phyloP scores from a whole-genome alignment of 2,113 vertebrate genomes.

The Sprattus sprattus region DNA sequence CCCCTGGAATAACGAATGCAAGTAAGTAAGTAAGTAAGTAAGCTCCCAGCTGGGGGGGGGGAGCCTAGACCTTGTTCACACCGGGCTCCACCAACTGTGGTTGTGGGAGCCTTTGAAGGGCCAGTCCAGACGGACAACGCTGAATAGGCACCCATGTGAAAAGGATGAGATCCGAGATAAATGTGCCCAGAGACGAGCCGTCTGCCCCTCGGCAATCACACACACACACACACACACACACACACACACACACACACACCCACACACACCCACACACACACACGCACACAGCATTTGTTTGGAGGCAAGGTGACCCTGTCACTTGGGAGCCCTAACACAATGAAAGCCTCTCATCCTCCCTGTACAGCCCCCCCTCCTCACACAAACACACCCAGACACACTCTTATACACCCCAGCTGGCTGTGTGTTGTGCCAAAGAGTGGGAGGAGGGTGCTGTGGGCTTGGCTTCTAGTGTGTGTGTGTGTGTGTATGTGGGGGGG shows the following conservation, averaged over 20 bases:
- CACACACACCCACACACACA: conserved; percentile 43
- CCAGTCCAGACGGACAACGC: conserved; percentile 50
- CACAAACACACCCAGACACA: conserved; percentile 29
- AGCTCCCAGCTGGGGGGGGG: background rate
- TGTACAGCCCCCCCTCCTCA: conserved; percentile 36
- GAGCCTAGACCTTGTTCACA: background rate
- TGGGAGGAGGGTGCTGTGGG: conserved; percentile 36
- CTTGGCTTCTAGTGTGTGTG: background rate
- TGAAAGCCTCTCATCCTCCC: conserved; percentile 70
- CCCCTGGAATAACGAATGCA: background rate
- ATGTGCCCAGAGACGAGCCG: conserved; percentile 68
- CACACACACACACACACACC: conserved; percentile 37
- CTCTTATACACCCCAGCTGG: conserved; percentile 56
- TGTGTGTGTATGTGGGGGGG: conserved; percentile 27
- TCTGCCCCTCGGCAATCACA: conserved; percentile 62
- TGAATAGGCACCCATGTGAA: conserved; percentile 68
- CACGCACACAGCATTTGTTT: conserved; percentile 67
- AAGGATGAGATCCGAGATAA: conserved; percentile 71
- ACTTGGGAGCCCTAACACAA: conserved; percentile 74
- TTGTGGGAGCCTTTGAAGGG: conserved; percentile 58
- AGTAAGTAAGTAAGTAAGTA: background rate
- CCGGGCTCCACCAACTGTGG: background rate
- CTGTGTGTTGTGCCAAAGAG: conserved; percentile 55
- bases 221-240: conserved; percentile 45
- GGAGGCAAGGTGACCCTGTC: conserved; percentile 76